A percentile compares a stretch with the other conserved stretches of the same genome.
Evolutionary conservation across 1,140 invertebrate genomes (phyloP).

Genomic region (Pantala flavescens): DNA sequence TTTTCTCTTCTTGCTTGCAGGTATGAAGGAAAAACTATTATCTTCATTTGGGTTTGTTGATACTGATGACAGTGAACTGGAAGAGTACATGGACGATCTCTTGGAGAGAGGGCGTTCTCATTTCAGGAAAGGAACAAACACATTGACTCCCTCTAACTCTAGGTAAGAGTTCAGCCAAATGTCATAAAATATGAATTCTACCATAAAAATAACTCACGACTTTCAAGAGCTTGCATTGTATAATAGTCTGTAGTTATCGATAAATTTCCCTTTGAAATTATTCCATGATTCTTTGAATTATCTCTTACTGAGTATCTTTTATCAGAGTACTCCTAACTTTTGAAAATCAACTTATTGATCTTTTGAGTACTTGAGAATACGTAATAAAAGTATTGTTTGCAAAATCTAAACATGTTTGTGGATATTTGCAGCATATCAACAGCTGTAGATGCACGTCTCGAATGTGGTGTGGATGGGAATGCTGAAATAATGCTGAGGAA

Average conservation of each 20-base stretch:
- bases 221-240: too few species aligned
- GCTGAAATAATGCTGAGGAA: constrained; percentile 60
- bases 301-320: too few species aligned
- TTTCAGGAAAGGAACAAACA: constrained; percentile 28
- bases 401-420: too few species aligned
- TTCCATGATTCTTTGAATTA: too few species aligned
- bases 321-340: too few species aligned
- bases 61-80: constrained; percentile 60
- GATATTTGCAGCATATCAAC: constrained; percentile 48
- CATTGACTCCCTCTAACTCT: constrained; percentile 18
- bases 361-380: too few species aligned
- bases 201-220: too few species aligned
- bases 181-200: too few species aligned
- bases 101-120: constrained; percentile 45
- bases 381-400: too few species aligned
- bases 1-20: background rate
- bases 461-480: constrained; percentile 58
- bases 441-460: constrained; percentile 64
- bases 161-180: background rate
- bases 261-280: too few species aligned
- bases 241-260: too few species aligned
- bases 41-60: constrained; percentile 39
- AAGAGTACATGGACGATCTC: constrained; percentile 56
- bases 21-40: background rate
- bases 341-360: too few species aligned